Percentiles rank a stretch among this genome's conserved stretches.
Conservation (phyloP, 2,113 vertebrate genomes). For the Heptranchias perlo region DNA sequence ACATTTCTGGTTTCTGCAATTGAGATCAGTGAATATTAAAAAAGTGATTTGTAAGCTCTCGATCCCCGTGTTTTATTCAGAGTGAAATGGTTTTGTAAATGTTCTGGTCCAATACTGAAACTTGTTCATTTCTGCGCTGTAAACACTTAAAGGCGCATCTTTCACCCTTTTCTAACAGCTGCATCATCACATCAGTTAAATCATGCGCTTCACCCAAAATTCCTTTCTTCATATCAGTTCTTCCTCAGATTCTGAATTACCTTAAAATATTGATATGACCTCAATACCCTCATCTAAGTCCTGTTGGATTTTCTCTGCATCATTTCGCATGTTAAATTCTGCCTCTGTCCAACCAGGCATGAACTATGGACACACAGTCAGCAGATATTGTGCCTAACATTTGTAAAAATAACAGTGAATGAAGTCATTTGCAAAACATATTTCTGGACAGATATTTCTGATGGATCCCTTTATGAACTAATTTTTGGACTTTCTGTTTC, state of each 20-base stretch:
- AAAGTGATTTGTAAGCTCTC: background rate
- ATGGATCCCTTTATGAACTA: background rate
- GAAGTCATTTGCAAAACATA: background rate
- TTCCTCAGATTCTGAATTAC: background rate
- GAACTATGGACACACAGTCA: background rate
- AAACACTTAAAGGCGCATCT: background rate
- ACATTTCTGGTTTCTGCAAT: background rate
- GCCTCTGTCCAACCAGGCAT: background rate
- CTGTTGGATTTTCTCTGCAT: background rate
- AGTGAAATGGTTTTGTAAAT: background rate
- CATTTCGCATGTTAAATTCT: background rate
- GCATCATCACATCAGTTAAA: background rate
- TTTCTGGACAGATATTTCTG: background rate
- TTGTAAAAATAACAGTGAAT: background rate
- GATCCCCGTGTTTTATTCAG: background rate
- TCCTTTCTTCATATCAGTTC: background rate
- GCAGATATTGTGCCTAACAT: background rate
- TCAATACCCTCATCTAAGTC: background rate
- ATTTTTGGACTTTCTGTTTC: background rate
- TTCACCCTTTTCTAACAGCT: background rate
- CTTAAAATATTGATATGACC: background rate
- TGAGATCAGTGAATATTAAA: background rate
- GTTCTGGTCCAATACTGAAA: background rate
- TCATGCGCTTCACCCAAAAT: background rate
- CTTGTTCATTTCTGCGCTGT: background rate